A percentile compares a stretch with the other conserved stretches of the same genome.
These are phyloP conservation scores for Poecilia picta DNA, from an alignment of 2,797 vertebrate genomes.

Conservation along the genomic window DNA sequence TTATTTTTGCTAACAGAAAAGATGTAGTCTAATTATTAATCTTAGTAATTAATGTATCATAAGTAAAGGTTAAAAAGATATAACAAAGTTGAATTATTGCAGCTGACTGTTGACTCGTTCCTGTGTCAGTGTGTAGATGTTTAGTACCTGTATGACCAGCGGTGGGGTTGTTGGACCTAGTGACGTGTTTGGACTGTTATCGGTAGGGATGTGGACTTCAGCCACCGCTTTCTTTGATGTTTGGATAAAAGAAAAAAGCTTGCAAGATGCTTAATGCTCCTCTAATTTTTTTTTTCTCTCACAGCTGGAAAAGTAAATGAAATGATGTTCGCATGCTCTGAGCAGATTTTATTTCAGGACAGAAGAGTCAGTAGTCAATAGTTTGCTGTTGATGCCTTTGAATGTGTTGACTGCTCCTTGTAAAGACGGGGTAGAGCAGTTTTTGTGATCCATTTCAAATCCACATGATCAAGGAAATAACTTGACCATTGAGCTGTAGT, in stretches of 20 bases:
- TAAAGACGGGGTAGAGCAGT: constrained; percentile 16
- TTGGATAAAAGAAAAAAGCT: constrained; percentile 17
- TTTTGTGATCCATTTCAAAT: constrained; percentile 45
- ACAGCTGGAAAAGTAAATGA: constrained; percentile 25
- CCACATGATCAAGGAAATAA: constrained; percentile 42
- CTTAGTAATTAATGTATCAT: constrained; percentile 75
- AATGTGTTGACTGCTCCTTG: constrained; percentile 59
- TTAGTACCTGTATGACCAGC: constrained; percentile 65
- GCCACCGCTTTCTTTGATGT: constrained; percentile 51
- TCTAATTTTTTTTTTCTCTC: constrained; percentile 20
- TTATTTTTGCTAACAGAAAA: constrained; percentile 84
- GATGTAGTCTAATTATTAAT: constrained; percentile 73
- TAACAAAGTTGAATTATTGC: constrained; percentile 74
- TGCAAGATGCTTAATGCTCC: constrained; percentile 40
- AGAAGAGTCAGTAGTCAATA: constrained; percentile 17
- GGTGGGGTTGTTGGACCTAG: constrained; percentile 61
- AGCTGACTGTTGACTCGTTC: constrained; percentile 77
- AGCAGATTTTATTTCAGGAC: constrained; percentile 26
- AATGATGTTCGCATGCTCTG: constrained; percentile 7
- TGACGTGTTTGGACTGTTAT: constrained; percentile 73
- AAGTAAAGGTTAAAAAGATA: constrained; percentile 60
- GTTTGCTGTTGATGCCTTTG: constrained; percentile 41
- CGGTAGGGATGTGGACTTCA: constrained; percentile 59
- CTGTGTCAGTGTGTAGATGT: constrained; percentile 67
- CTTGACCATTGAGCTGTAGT: constrained; percentile 10